Evolutionary conservation across 2,797 vertebrate species (phyloP), one percentile per base, ranked within the genome.

Genomic region (Thalassophryne amazonica): DNA sequence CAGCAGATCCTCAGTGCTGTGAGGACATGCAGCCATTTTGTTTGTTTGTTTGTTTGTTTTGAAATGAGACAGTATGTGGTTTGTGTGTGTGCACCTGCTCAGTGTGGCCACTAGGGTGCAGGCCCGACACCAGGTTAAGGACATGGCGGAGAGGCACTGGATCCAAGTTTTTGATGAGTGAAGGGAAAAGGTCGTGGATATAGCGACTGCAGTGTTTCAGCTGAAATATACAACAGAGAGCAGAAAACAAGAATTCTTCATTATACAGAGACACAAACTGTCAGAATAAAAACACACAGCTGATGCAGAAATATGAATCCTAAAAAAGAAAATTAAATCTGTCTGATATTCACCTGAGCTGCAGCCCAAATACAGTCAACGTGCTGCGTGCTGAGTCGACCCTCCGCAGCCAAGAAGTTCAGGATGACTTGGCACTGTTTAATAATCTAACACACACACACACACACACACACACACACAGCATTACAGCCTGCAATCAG

Each of bases 341-440:
- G 36, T 4, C 3, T 13, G 0, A 1, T 40, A 22, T 54, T 24
- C n/a, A 98, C 96, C 95, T 99, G 97, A 76, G 97, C 95, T 57
- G 96, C 97, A 24, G 94, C 95, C 97, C 97, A 99, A 71, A 99
- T 99, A 73, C 97, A 99, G 86, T 99, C 96, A 79, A 96, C 94
- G 27, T 99, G 96, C 72, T 96, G 97, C 45, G 97, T 98, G 83
- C 96, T 99, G 64, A 98, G 90, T 38, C 96, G 90, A 29, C 97
- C 95, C 75, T 99, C 97, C 24, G 97, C 96, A 69, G 97, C 97
- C 78, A 99, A 87, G 80, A 99, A 99, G 88, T 99, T 99, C 83
- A 99, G 91, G 89, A 99, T 99, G 75, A 98, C 97, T 87, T 99
- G 97, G 89, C 97, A 98, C 88, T 99, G 96, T 76, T 99, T 99